A percentile compares a stretch with the other conserved stretches of the same genome.
These are phyloP conservation scores for Drosophila leontia DNA, from an alignment of 1,140 invertebrate species.

Conservation along the genomic window DNA sequence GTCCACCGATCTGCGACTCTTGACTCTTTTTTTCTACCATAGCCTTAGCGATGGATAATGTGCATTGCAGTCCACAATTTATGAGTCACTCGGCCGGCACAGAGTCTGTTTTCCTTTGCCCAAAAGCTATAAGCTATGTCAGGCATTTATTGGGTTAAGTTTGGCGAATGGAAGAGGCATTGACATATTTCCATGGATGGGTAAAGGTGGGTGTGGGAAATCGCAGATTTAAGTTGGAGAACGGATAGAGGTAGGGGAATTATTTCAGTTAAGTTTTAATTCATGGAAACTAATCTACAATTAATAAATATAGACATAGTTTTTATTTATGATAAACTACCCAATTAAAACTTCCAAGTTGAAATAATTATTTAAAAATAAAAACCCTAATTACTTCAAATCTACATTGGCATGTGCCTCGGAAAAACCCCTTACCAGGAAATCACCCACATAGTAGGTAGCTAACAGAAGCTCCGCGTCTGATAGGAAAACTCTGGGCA, in stretches of 20 bases:
- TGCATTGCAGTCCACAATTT: conserved; percentile 75
- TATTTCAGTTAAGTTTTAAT: background rate
- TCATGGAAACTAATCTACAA: too few species aligned
- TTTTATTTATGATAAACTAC: background rate
- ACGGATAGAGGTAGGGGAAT: too few species aligned
- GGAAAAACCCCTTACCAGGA: background rate
- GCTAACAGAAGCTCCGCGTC: conserved; percentile 16
- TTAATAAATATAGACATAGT: too few species aligned
- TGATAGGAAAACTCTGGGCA: conserved; percentile 34
- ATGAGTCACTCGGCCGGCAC: conserved; percentile 62
- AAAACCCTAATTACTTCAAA: background rate
- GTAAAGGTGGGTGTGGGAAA: conserved; percentile 38
- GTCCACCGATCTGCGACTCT: conserved; percentile 62
- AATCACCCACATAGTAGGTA: conserved; percentile 14
- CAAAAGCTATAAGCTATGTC: conserved; percentile 57
- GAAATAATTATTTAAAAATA: too few species aligned
- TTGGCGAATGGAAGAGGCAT: conserved; percentile 39
- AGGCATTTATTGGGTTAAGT: conserved; percentile 78
- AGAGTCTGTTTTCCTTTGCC: conserved; percentile 21
- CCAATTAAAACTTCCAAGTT: too few species aligned
- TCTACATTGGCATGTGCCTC: conserved; percentile 25
- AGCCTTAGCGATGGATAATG: conserved; percentile 59
- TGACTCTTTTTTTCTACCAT: conserved; percentile 36
- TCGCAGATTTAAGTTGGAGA: conserved; percentile 2
- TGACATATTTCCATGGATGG: conserved; percentile 36